These are phyloP conservation scores for Drosophila nigromelanica DNA, from an alignment of 1,140 invertebrate species.

Conservation along the genomic window DNA sequence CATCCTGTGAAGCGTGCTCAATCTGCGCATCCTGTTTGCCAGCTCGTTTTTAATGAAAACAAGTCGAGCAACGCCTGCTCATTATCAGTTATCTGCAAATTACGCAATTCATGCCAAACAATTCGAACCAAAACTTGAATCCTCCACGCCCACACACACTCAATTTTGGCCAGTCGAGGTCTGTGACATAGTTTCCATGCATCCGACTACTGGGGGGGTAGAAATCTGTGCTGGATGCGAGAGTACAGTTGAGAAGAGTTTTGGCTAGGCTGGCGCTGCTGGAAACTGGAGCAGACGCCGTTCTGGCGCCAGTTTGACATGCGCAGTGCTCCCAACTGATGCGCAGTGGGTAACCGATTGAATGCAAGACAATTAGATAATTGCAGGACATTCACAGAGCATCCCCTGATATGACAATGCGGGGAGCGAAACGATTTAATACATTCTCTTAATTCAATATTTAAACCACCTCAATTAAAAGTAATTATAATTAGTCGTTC, in stretches of 20 bases:
- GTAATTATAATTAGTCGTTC: slow-evolving; percentile 13
- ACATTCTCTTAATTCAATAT: background rate
- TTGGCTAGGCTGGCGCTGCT: slow-evolving; percentile 37
- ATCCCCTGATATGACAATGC: background rate
- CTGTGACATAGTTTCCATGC: slow-evolving; percentile 69
- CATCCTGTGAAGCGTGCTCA: slow-evolving; percentile 50
- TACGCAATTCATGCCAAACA: slow-evolving; percentile 65
- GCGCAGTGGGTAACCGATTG: slow-evolving; percentile 42
- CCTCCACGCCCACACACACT: slow-evolving; percentile 23
- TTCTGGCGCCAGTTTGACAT: slow-evolving; percentile 76
- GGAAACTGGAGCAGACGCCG: slow-evolving; percentile 76
- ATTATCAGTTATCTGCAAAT: slow-evolving; percentile 69
- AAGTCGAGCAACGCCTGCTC: slow-evolving; percentile 40
- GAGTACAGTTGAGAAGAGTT: slow-evolving; percentile 18
- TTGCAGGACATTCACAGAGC: slow-evolving; percentile 46
- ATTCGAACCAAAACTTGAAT: slow-evolving; percentile 1
- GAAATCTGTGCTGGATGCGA: slow-evolving; percentile 20
- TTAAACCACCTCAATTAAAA: slow-evolving; percentile 16
- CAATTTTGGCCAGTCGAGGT: slow-evolving; percentile 14
- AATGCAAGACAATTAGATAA: slow-evolving; percentile 71
- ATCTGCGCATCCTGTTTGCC: slow-evolving; percentile 62
- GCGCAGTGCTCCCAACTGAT: slow-evolving; percentile 46
- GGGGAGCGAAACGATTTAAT: background rate
- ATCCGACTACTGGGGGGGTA: slow-evolving; percentile 2
- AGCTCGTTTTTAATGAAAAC: slow-evolving; percentile 23